Percentiles rank a stretch among this genome's conserved stretches.
Evolutionary conservation across 2,888 invertebrate species (phyloP).

Genomic region (Mellilla xanthometata): DNA sequence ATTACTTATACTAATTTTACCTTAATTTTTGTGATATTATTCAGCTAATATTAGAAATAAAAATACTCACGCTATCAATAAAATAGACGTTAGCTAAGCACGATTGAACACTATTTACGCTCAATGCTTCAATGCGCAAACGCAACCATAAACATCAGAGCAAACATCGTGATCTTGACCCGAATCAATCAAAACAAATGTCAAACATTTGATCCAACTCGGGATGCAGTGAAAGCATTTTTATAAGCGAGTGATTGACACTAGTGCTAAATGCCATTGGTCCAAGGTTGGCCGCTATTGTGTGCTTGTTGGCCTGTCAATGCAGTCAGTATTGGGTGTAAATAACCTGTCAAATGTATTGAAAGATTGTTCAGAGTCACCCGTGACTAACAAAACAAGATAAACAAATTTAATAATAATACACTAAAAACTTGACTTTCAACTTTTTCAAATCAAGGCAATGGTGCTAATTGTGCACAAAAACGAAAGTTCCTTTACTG

Average conservation of each 20-base stretch:
- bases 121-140: conserved; percentile 16
- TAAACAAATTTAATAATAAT: no score
- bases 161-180: conserved; percentile 61
- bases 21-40: no score
- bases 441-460: no score
- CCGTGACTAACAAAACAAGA: no score
- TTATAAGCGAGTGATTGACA: conserved; percentile 62
- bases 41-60: no score
- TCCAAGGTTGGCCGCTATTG: conserved; percentile 61
- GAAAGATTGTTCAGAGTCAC: no score
- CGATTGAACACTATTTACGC: no score
- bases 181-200: conserved; percentile 60
- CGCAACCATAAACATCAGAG: conserved; percentile 19
- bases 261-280: conserved; percentile 60
- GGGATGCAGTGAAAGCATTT: conserved; percentile 55
- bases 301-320: conserved; percentile 33
- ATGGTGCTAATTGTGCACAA: no score
- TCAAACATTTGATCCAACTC: conserved; percentile 53
- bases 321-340: conserved; percentile 29
- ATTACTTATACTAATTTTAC: no score
- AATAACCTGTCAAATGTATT: conserved; percentile 10
- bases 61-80: no score
- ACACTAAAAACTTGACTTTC: no score
- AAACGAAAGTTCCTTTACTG: no score
- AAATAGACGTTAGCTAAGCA: not conserved